Evolutionary conservation across 2,113 vertebrate genomes (phyloP).

Genomic region (Centrocercus urophasianus): DNA sequence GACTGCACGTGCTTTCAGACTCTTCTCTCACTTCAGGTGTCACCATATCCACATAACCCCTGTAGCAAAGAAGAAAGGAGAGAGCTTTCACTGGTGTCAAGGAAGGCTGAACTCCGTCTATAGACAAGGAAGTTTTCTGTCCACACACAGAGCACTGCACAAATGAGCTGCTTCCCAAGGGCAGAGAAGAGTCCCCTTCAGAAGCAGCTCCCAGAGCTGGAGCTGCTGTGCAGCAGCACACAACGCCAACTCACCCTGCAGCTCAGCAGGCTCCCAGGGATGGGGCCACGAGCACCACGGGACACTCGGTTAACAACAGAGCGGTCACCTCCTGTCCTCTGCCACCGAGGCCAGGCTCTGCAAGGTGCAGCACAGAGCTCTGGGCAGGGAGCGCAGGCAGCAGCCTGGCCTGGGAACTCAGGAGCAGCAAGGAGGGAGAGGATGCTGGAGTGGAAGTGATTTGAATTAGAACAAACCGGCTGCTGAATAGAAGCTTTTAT

Average conservation of each 20-base stretch:
- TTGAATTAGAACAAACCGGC: constrained; percentile 82
- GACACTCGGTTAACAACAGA: background rate
- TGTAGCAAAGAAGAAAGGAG: background rate
- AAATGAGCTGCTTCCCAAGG: background rate
- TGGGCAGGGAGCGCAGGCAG: constrained; percentile 25
- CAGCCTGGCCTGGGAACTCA: constrained; percentile 77
- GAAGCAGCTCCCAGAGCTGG: background rate
- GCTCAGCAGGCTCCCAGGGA: background rate
- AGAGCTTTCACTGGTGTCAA: background rate
- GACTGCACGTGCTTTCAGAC: background rate
- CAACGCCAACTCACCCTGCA: background rate
- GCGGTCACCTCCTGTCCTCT: background rate
- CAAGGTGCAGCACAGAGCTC: constrained; percentile 53
- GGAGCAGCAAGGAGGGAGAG: constrained; percentile 66
- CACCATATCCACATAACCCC: background rate
- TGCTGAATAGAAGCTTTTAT: constrained; percentile 86
- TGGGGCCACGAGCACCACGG: background rate
- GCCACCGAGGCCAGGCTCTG: background rate
- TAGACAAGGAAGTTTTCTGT: background rate
- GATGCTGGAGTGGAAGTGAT: constrained; percentile 81
- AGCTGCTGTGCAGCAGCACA: background rate
- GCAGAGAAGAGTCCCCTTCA: background rate
- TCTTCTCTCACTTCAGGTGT: background rate
- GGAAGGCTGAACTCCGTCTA: background rate
- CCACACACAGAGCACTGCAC: background rate